Evolutionary conservation across 2,888 invertebrate genomes (phyloP), one percentile per base, ranked within the genome.

Genomic region (Seira sanloemensis): DNA sequence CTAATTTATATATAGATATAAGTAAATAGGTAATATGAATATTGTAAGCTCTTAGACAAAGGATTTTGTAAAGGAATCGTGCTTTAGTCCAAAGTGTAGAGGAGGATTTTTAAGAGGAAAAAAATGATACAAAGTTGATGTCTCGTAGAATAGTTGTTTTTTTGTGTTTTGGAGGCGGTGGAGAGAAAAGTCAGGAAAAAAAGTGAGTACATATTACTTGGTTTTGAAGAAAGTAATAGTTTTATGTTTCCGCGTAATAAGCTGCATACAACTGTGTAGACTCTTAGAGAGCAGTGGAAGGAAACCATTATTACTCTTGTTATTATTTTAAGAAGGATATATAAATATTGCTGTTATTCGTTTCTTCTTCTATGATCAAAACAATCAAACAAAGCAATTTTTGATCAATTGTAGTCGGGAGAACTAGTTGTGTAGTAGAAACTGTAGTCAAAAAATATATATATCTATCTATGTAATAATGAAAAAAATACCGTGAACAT

Each of bases 401-500:
- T n/a, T 84, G 84, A 84, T 79, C 84, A 84, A n/a, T 79, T 79
- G 84, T 84, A 84, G 84, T 84, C 84, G 84, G 69, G 79, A 84
- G 84, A 84, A 79, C 72, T 84, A 84, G 84, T 79, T 84, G 84
- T 84, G 84, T 84, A 84, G 84, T 84, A 84, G 84, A 84, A 84
- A 79, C 75, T 79, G 84, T 84, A 84, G 84, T 84, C 75, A 75
- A 84, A 84, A 79, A 73, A 84, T 78, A 84, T 74, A 58, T 58
- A 24, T 71, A 78, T 78, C n/a, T n/a, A n/a, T n/a, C n/a, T n/a
- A n/a, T n/a, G n/a, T n/a, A n/a, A n/a, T n/a, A n/a, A n/a, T 71
- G 83, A 84, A 67, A 78, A 78, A 84, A 75, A 74, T 58, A 58
- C 68, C 84, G 69, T 75, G 72, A 78, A 84, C 84, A 78, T 26